A percentile compares a stretch with the other conserved stretches of the same genome.
phyloP scores from a whole-genome alignment of 1,140 invertebrate genomes.

The Orchestia grillus region DNA sequence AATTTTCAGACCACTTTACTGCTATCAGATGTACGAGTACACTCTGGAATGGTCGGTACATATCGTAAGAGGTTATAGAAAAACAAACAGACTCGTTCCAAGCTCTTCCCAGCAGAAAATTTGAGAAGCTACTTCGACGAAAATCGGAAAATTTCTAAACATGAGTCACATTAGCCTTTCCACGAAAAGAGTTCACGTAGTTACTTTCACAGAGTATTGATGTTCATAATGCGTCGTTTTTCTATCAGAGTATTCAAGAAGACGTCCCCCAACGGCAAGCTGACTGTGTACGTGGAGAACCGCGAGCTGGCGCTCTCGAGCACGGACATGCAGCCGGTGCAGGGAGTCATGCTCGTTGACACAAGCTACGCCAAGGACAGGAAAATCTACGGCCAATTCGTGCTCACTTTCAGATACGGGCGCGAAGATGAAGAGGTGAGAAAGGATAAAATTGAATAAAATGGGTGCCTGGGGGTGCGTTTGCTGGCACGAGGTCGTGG shows the following conservation, averaged over 20 bases:
- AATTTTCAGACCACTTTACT: too few relatives aligned
- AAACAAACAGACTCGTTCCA: too few relatives aligned
- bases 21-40: too few relatives aligned
- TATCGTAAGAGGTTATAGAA: too few relatives aligned
- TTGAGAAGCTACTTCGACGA: too few relatives aligned
- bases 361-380: constrained; percentile 86
- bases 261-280: constrained; percentile 92
- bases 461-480: too few relatives aligned
- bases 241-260: constrained; percentile 97
- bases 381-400: constrained; percentile 92
- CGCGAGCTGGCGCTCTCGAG: constrained; percentile 85
- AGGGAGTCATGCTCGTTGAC: constrained; percentile 65
- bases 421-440: constrained; percentile 95
- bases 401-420: constrained; percentile 97
- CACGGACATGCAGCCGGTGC: constrained; percentile 60
- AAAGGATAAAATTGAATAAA: not conserved
- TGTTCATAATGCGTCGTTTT: constrained; percentile 70
- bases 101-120: too few relatives aligned
- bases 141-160: too few relatives aligned
- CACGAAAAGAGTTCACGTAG: too few relatives aligned
- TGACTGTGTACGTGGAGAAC: constrained; percentile 95
- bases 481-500: too few relatives aligned
- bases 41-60: too few relatives aligned
- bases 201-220: not conserved
- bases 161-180: too few relatives aligned